A percentile compares a stretch with the other conserved stretches of the same genome.
Conservation (phyloP, 2,113 vertebrate genomes). For the Baryphthengus martii region DNA sequence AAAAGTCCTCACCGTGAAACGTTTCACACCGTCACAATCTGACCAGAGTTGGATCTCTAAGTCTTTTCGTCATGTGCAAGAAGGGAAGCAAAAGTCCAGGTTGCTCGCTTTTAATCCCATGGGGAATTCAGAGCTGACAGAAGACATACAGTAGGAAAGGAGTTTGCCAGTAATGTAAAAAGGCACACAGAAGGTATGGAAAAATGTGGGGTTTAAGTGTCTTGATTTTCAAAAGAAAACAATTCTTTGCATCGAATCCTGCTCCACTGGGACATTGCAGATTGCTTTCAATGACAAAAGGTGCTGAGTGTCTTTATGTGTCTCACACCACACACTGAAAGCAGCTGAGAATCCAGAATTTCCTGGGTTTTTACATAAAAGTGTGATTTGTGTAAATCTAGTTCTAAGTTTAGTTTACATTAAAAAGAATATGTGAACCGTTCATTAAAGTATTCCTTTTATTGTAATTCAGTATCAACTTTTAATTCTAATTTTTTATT, state of each 20-base stretch:
- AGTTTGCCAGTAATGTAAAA: not conserved
- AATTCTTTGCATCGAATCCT: not conserved
- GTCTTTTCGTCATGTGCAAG: not conserved
- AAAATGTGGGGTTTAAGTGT: not conserved
- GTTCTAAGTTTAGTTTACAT: not conserved
- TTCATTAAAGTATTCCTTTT: not conserved
- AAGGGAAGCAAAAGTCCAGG: not conserved
- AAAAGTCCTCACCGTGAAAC: not conserved
- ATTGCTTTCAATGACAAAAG: not conserved
- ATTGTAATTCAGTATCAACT: not conserved
- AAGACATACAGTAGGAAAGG: not conserved
- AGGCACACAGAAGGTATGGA: not conserved
- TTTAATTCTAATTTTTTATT: not conserved
- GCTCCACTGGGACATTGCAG: not conserved
- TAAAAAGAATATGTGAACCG: not conserved
- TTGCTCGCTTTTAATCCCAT: not conserved
- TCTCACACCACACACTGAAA: not conserved
- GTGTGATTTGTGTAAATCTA: not conserved
- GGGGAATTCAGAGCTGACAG: not conserved
- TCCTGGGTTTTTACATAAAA: not conserved
- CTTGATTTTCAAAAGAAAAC: not conserved
- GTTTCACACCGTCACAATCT: not conserved
- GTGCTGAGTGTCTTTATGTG: not conserved
- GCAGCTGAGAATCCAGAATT: not conserved
- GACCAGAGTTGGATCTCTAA: not conserved